Evolutionary conservation across 2,113 vertebrate species (phyloP).

Genomic region (Caretta caretta): DNA sequence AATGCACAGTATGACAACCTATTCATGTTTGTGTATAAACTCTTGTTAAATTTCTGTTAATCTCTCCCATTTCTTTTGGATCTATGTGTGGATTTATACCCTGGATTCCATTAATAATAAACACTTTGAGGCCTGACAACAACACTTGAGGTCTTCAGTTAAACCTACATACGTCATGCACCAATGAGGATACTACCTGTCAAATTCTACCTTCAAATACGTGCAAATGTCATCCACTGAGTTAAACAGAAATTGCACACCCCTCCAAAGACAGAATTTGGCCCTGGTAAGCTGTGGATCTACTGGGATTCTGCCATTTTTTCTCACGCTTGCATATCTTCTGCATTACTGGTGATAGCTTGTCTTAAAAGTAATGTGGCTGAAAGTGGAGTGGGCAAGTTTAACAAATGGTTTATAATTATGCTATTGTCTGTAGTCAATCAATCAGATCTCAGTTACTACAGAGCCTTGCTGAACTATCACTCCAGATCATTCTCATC

Average conservation of each 20-base stretch:
- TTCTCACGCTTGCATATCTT: neutral
- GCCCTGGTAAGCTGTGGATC: neutral
- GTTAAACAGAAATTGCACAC: neutral
- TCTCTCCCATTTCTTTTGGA: neutral
- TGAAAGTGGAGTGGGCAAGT: neutral
- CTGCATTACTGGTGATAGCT: neutral
- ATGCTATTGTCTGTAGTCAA: conserved; percentile 3
- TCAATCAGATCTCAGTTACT: neutral
- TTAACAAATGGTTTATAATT: conserved; percentile 3
- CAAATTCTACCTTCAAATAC: neutral
- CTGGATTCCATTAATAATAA: neutral
- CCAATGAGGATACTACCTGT: neutral
- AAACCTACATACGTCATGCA: neutral
- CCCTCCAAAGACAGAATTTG: neutral
- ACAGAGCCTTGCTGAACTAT: neutral
- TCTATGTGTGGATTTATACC: neutral
- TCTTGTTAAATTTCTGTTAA: neutral
- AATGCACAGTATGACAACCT: neutral
- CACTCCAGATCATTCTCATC: neutral
- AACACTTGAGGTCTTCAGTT: neutral
- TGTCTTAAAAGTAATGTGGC: neutral
- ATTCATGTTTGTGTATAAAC: neutral
- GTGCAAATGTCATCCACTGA: neutral
- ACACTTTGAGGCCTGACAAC: neutral
- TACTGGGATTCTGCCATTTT: neutral